Evolutionary conservation across 2,888 invertebrate species (phyloP).

Genomic region (Athalia circularis): DNA sequence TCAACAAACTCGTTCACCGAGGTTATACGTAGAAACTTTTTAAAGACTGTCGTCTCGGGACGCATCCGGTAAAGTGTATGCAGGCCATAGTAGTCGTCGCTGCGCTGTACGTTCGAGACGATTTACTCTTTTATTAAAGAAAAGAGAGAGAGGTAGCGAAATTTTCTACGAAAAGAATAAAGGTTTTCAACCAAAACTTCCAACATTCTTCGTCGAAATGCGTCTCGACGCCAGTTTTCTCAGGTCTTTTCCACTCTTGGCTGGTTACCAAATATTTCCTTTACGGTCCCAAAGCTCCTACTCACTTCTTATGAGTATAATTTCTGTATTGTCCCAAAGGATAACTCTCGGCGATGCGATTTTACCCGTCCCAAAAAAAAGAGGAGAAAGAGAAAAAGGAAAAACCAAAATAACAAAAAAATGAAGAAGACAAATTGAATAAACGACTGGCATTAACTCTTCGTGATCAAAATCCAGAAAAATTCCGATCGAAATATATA

Average conservation of each 20-base stretch:
- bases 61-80: conserved; percentile 39
- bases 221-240: neutral
- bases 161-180: neutral
- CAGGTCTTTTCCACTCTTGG: conserved; percentile 7
- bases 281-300: neutral
- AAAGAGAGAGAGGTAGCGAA: conserved; percentile 10
- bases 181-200: no score
- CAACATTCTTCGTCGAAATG: neutral
- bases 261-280: neutral
- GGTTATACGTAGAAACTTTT: conserved; percentile 61
- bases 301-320: conserved; percentile 2
- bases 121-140: conserved; percentile 43
- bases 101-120: conserved; percentile 10
- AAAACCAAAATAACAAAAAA: no score
- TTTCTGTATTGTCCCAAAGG: conserved; percentile 6
- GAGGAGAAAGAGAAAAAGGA: no score
- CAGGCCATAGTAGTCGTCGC: conserved; percentile 20
- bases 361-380: neutral
- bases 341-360: neutral
- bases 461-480: no score
- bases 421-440: no score
- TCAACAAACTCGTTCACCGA: conserved; percentile 59
- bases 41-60: conserved; percentile 66
- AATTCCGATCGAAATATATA: no score
- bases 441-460: no score